These are phyloP conservation scores for Fukomys damarensis DNA, from an alignment of 2,113 vertebrate genomes.

Conservation along the genomic window DNA sequence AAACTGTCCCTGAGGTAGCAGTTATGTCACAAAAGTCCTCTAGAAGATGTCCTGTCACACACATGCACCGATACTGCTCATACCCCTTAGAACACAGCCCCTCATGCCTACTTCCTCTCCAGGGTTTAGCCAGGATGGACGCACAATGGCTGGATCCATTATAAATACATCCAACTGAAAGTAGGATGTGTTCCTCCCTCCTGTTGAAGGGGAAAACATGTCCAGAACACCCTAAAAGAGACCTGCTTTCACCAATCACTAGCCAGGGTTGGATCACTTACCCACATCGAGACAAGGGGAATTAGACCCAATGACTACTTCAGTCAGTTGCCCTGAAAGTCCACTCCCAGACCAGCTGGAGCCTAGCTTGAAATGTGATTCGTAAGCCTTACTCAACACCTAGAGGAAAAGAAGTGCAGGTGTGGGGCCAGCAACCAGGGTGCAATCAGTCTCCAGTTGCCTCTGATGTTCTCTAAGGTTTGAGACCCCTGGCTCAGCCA, in stretches of 20 bases:
- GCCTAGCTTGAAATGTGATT: not conserved
- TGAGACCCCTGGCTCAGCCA: not conserved
- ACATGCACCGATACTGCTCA: not conserved
- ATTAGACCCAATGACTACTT: not conserved
- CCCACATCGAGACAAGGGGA: not conserved
- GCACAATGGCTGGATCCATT: not conserved
- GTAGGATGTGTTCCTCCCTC: not conserved
- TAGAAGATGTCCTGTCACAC: too few relatives aligned
- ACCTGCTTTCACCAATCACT: not conserved
- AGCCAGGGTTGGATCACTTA: not conserved
- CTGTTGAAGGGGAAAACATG: not conserved
- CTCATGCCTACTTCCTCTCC: not conserved
- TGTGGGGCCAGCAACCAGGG: not conserved
- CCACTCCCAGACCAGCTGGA: not conserved
- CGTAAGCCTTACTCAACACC: not conserved
- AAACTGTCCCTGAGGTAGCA: too few relatives aligned
- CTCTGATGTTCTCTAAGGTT: not conserved
- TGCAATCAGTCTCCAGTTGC: not conserved
- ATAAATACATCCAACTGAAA: not conserved
- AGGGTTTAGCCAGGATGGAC: not conserved
- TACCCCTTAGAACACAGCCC: rapidly evolving
- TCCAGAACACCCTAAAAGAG: not conserved
- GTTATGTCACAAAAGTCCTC: not conserved
- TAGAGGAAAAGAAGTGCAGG: not conserved
- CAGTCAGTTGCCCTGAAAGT: not conserved